Evolutionary conservation across 2,113 vertebrate genomes (phyloP).

Genomic region (Strix aluco): DNA sequence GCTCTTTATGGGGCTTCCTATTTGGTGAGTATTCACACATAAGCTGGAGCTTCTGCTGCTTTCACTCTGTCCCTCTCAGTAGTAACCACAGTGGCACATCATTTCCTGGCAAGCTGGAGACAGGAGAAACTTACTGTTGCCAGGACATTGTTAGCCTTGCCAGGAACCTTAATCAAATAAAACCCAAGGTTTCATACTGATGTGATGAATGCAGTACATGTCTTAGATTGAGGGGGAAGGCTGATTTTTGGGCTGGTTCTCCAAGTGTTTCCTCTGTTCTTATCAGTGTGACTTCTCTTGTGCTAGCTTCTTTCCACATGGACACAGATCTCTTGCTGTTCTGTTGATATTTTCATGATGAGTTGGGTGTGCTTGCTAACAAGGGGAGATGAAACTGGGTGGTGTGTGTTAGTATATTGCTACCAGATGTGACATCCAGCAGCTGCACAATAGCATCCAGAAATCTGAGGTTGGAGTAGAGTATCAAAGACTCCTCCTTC

Average conservation of each 20-base stretch:
- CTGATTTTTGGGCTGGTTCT: neutral
- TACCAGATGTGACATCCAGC: conserved; percentile 31
- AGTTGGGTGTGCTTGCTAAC: neutral
- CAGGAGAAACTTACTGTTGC: neutral
- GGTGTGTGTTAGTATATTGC: neutral
- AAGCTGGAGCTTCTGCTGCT: neutral
- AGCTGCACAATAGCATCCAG: neutral
- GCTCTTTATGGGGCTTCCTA: neutral
- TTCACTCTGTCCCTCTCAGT: neutral
- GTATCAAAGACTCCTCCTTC: neutral
- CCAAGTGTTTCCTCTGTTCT: neutral
- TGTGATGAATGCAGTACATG: neutral
- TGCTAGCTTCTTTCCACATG: neutral
- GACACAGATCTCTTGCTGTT: neutral
- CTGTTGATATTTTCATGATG: neutral
- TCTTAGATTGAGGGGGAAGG: neutral
- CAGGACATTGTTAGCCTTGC: neutral
- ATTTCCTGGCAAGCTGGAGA: neutral
- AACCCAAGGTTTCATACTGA: neutral
- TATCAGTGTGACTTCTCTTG: neutral
- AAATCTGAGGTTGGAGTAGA: neutral
- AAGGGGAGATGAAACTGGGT: conserved; percentile 5
- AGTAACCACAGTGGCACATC: neutral
- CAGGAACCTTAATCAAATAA: neutral
- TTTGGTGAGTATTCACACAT: rapidly evolving